phyloP scores from a whole-genome alignment of 2,797 vertebrate genomes.

The Anguilla pacifica region DNA sequence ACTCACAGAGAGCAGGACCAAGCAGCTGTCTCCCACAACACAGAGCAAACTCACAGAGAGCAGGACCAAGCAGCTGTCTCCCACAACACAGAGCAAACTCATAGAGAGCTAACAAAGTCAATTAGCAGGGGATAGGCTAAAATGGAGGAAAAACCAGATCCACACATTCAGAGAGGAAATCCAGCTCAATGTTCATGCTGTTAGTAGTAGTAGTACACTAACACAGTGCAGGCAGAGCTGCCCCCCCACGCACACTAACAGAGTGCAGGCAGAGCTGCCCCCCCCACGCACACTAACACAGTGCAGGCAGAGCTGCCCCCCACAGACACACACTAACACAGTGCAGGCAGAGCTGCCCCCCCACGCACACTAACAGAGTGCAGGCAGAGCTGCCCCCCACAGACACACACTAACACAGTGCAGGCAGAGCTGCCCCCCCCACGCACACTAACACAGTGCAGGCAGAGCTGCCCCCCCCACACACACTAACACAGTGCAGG shows the following conservation, averaged over 20 bases:
- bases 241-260: no score
- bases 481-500: no score
- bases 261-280: no score
- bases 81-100: no score
- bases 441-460: background rate
- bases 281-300: no score
- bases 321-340: no score
- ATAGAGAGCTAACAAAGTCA: background rate
- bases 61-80: no score
- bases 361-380: no score
- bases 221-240: no score
- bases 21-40: conserved; percentile 28
- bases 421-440: background rate
- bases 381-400: background rate
- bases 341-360: background rate
- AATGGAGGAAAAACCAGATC: background rate
- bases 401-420: no score
- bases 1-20: conserved; percentile 14
- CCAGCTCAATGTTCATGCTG: background rate
- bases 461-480: background rate
- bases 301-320: background rate
- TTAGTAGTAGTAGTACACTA: no score
- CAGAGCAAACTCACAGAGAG: conserved; percentile 25
- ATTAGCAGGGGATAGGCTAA: conserved; percentile 1
- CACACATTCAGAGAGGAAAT: background rate